These are phyloP conservation scores for Hipposideros larvatus DNA, from an alignment of 2,797 vertebrate genomes.

Conservation along the genomic window DNA sequence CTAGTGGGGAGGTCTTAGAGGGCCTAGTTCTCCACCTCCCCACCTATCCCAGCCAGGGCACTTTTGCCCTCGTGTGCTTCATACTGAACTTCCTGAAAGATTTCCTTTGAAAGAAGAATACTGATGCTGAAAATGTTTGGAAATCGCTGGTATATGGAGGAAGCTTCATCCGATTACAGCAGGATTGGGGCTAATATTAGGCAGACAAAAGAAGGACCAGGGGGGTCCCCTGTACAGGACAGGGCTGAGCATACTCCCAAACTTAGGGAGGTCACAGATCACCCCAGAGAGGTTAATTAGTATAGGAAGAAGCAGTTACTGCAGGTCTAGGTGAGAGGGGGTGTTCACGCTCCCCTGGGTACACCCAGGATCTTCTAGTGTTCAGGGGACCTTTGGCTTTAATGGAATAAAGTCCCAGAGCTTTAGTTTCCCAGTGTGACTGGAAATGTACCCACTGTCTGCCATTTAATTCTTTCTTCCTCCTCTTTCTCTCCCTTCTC, in stretches of 20 bases:
- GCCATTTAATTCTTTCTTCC: not conserved
- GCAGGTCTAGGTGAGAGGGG: rapidly evolving
- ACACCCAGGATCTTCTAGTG: not conserved
- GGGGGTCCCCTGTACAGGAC: not conserved
- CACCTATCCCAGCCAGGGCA: not conserved
- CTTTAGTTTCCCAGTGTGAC: not conserved
- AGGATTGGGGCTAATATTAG: not conserved
- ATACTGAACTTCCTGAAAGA: not conserved
- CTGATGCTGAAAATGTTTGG: no score
- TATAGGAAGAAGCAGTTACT: not conserved
- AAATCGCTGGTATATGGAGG: not conserved
- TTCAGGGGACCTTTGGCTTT: not conserved
- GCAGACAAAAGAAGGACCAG: not conserved
- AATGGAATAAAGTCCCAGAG: not conserved
- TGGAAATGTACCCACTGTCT: not conserved
- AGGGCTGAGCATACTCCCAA: not conserved
- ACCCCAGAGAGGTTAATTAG: not conserved
- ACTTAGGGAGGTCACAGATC: not conserved
- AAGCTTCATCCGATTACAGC: rapidly evolving
- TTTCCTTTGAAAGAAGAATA: not conserved
- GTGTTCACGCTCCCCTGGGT: rapidly evolving
- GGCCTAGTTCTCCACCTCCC: not conserved
- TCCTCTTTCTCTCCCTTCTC: not conserved
- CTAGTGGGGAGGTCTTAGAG: rapidly evolving
- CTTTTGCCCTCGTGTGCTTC: not conserved